These are phyloP conservation scores for Chaetogeoica ovagalla DNA, from an alignment of 2,888 invertebrate species.

Conservation along the genomic window DNA sequence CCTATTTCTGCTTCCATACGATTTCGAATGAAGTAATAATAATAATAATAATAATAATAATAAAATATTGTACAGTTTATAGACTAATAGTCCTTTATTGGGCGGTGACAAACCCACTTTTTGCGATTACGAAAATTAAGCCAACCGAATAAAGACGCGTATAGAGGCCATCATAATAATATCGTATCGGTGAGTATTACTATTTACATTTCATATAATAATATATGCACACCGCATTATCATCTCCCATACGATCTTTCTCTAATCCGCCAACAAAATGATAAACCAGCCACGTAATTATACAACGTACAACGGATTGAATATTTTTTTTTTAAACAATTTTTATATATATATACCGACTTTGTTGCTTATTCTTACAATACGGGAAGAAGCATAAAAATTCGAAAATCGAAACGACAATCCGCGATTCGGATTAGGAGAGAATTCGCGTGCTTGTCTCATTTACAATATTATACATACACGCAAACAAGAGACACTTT, in stretches of 20 bases:
- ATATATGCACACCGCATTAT: neutral
- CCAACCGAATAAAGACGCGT: slow-evolving; percentile 5
- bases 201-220: neutral
- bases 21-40: slow-evolving; percentile 10
- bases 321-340: no score
- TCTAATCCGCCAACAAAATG: neutral
- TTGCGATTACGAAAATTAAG: neutral
- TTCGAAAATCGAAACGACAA: no score
- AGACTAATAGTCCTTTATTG: slow-evolving; percentile 36
- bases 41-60: no score
- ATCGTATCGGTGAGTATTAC: neutral
- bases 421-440: no score
- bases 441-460: no score
- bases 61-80: no score
- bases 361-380: no score
- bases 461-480: no score
- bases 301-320: neutral
- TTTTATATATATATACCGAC: no score
- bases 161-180: no score
- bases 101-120: slow-evolving; percentile 9
- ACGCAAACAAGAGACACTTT: no score
- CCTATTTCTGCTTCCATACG: slow-evolving; percentile 13
- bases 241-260: slow-evolving; percentile 15
- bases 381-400: no score
- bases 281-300: neutral